Base-by-base conservation (phyloP, 2,113 vertebrate species). In the Gymnorhina tibicen region DNA sequence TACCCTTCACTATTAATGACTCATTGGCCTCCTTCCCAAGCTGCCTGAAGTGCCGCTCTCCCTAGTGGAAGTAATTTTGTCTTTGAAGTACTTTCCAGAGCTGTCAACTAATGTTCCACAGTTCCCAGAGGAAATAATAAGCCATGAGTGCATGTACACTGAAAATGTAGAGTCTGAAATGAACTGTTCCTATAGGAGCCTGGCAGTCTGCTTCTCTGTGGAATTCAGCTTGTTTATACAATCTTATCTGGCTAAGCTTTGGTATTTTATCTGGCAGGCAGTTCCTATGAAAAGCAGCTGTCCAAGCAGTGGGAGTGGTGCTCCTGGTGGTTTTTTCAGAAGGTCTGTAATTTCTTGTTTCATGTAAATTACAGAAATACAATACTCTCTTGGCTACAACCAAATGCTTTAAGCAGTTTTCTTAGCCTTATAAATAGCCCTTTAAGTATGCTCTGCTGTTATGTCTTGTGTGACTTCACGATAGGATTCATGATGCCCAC, bases 181-280 rank as follows among this genome's bases (percentile, higher is more conserved):
- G 74, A 94, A 58, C 91, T 93, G 91, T 92, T 94, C 95, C 93
- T 97, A 96, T 97, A 97, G 95, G 91, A 97, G 95, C 84, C 97
- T 97, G 95, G 89, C 92, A 96, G 95, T 97, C 92, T 96, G 94
- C 93, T 97, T 79, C 89, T 96, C 95, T 94, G 74, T 96, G 97
- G 97, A 97, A 97, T 97, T 93, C 82, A 72, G 86, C 93, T 97
- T 98, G 97, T 98, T 98, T 98, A 97, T 96, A 97, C 87, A 98
- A 96, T 97, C 96, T 96, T 97, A 97, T 98, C 97, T 97, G 96
- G 96, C 97, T 95, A 96, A 96, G 94, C 94, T 89, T 94, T 97
- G 97, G 97, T 97, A 97, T 98, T 97, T 97, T 94, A 96, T 97
- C 97, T 98, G 97, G 96, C 96, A 96, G 95, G 83, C 96, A 94